phyloP scores from a whole-genome alignment of 1,140 invertebrate species.

The Teleopsis dalmanni region DNA sequence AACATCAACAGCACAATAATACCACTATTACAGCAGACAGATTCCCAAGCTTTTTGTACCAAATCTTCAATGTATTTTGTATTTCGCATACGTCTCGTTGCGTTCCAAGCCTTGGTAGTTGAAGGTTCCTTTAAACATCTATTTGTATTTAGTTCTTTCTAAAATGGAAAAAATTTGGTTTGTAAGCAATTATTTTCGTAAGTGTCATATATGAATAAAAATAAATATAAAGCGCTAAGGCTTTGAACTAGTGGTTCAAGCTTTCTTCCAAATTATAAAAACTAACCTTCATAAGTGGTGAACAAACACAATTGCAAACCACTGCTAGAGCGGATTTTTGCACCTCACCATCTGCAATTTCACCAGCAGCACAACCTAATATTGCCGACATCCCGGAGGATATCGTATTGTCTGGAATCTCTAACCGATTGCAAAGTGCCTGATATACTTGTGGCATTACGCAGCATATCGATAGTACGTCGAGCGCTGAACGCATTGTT shows the following conservation, averaged over 20 bases:
- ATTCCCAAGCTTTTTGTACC: constrained; percentile 87
- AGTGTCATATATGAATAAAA: background rate
- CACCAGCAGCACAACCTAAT: constrained; percentile 79
- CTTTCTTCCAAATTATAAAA: background rate
- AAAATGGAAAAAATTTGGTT: background rate
- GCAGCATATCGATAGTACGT: constrained; percentile 83
- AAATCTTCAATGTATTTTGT: constrained; percentile 75
- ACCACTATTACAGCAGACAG: constrained; percentile 87
- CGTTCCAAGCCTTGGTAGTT: too few relatives aligned
- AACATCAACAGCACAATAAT: constrained; percentile 82
- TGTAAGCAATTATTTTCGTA: background rate
- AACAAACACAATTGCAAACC: constrained; percentile 88
- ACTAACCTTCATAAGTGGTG: constrained; percentile 71
- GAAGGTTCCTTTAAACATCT: too few relatives aligned
- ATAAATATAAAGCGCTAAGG: background rate
- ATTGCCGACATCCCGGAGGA: constrained; percentile 66
- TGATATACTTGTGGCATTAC: constrained; percentile 83
- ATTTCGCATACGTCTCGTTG: constrained; percentile 58
- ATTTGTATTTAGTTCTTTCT: constrained; percentile 45
- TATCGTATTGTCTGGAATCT: constrained; percentile 61
- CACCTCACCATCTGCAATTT: constrained; percentile 83
- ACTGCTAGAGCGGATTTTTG: constrained; percentile 82
- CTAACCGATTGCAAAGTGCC: constrained; percentile 68
- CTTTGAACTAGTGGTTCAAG: background rate
- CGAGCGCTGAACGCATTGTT: constrained; percentile 80